Evolutionary conservation across 2,113 vertebrate genomes (phyloP).

Genomic region (Mormoops blainvillei): DNA sequence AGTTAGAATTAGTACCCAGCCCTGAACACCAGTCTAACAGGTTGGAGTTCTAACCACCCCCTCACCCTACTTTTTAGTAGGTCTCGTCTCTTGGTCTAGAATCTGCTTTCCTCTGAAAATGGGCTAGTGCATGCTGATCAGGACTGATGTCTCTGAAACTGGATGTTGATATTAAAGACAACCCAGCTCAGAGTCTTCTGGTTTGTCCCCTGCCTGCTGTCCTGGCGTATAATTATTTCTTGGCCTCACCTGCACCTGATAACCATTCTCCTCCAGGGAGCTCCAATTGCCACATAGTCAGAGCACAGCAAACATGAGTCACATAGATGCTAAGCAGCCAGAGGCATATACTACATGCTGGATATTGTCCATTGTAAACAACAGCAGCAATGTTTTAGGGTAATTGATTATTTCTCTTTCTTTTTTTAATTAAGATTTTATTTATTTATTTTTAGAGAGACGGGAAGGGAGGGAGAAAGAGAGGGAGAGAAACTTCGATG

Average conservation of each 20-base stretch:
- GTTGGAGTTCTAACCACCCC: neutral
- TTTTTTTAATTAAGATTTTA: too few relatives aligned
- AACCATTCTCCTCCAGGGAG: neutral
- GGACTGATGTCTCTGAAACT: neutral
- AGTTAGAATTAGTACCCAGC: neutral
- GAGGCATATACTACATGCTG: neutral
- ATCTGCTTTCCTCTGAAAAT: neutral
- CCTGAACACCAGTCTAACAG: neutral
- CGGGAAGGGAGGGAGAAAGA: too few relatives aligned
- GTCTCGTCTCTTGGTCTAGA: neutral
- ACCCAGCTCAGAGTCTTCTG: neutral
- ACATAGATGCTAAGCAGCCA: neutral
- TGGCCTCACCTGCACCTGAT: neutral
- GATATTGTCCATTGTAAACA: neutral
- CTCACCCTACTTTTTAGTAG: neutral
- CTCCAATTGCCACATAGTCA: neutral
- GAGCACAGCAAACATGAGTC: neutral
- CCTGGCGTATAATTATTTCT: neutral
- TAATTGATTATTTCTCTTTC: neutral
- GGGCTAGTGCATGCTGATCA: neutral
- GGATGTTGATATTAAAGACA: neutral
- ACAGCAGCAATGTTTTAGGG: neutral
- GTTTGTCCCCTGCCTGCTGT: neutral
- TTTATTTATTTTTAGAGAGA: too few relatives aligned
- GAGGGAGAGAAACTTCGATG: too few relatives aligned